A percentile compares a stretch with the other conserved stretches of the same genome.
Evolutionary conservation across 2,888 invertebrate genomes (phyloP).

Genomic region (Fabriciana adippe): DNA sequence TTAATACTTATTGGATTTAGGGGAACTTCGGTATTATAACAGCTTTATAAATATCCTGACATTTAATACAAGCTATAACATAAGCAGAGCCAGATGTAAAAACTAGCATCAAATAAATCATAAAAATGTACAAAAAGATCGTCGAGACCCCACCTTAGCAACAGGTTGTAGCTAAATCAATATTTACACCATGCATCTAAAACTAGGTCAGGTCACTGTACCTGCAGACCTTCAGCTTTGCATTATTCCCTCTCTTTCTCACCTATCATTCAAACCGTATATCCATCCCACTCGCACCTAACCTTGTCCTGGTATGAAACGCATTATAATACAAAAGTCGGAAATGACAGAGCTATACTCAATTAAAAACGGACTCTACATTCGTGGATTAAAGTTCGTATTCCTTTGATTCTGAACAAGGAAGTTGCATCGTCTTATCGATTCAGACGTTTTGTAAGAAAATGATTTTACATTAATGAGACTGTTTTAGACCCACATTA

Average conservation of each 20-base stretch:
- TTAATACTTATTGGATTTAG: too few species aligned
- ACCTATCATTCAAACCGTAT: slow-evolving; percentile 41
- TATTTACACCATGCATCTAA: slow-evolving; percentile 72
- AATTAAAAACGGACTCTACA: slow-evolving; percentile 62
- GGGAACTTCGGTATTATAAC: too few species aligned
- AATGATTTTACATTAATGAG: slow-evolving; percentile 69
- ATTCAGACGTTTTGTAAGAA: slow-evolving; percentile 55
- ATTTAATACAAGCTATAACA: too few species aligned
- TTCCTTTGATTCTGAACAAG: slow-evolving; percentile 31
- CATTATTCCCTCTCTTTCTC: slow-evolving; percentile 60
- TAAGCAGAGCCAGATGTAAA: too few species aligned
- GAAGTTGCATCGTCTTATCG: slow-evolving; percentile 52
- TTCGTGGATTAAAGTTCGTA: slow-evolving; percentile 30
- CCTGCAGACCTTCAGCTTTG: slow-evolving; percentile 76
- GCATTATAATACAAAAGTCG: slow-evolving; percentile 73
- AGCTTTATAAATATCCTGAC: too few species aligned
- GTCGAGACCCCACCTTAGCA: slow-evolving; percentile 55
- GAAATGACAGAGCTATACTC: slow-evolving; percentile 58
- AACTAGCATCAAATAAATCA: slow-evolving; percentile 14
- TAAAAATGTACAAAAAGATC: slow-evolving; percentile 34
- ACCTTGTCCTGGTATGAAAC: slow-evolving; percentile 65
- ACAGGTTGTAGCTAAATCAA: slow-evolving; percentile 78
- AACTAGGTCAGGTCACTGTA: slow-evolving; percentile 79
- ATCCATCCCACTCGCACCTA: slow-evolving; percentile 55
- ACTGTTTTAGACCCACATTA: slow-evolving; percentile 57